phyloP scores from a whole-genome alignment of 2,113 vertebrate species.

The Mormyrus lacerda region DNA sequence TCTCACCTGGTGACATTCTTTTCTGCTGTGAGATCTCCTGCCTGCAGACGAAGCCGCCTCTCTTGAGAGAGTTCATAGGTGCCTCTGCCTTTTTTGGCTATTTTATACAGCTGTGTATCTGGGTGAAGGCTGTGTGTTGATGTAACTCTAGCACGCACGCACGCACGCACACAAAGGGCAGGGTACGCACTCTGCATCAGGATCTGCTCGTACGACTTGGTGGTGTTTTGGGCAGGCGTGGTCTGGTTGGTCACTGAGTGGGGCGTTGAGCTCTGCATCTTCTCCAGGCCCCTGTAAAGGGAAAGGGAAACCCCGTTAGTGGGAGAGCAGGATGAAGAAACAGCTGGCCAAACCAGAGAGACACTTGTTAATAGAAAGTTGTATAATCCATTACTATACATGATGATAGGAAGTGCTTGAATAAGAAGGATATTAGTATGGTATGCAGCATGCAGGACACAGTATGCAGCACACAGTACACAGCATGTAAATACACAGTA shows the following conservation, averaged over 20 bases:
- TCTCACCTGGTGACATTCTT: neutral
- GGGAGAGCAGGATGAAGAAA: neutral
- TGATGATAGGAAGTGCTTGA: neutral
- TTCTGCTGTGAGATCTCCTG: neutral
- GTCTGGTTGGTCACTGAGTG: constrained; percentile 45
- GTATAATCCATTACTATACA: neutral
- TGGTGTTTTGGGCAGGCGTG: constrained; percentile 38
- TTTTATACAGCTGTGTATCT: neutral
- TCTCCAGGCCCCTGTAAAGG: constrained; percentile 46
- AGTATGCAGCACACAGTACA: neutral
- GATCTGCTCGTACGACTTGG: constrained; percentile 59
- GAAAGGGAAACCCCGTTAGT: neutral
- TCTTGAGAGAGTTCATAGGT: neutral
- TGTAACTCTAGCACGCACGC: neutral
- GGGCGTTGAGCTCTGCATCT: constrained; percentile 56
- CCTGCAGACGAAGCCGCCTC: neutral
- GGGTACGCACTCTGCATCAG: constrained; percentile 54
- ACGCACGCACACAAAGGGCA: neutral
- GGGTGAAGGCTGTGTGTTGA: neutral
- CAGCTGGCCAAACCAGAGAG: neutral
- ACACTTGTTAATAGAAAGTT: neutral
- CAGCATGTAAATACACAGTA: no score
- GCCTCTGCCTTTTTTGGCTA: neutral
- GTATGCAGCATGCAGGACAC: neutral
- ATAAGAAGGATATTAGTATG: neutral